These are phyloP conservation scores for Chaetoderma sp. DNA, from an alignment of 2,888 invertebrate species.

Conservation along the genomic window DNA sequence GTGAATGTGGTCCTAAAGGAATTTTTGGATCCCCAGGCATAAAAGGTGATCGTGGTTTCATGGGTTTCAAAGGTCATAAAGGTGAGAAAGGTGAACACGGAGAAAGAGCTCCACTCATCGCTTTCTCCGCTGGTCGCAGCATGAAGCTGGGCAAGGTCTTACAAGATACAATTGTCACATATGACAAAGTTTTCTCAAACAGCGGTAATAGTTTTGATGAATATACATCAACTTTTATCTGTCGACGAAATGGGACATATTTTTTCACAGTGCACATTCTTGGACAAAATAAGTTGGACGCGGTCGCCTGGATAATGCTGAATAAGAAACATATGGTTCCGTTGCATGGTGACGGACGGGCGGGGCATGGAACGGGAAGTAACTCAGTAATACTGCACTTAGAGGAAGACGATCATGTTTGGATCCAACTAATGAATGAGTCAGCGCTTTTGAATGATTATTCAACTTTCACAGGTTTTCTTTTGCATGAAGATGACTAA, in stretches of 20 bases:
- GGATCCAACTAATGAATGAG: constrained; percentile 63
- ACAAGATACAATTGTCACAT: constrained; percentile 62
- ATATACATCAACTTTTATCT: constrained; percentile 62
- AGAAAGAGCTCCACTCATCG: constrained; percentile 45
- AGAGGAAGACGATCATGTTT: constrained; percentile 60
- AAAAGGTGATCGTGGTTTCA: constrained; percentile 51
- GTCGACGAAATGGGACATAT: constrained; percentile 60
- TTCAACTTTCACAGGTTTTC: constrained; percentile 65
- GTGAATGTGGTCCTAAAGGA: constrained; percentile 48
- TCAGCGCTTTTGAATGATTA: constrained; percentile 65
- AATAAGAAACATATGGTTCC: constrained; percentile 64
- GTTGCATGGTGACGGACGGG: constrained; percentile 64
- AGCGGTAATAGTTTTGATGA: constrained; percentile 60
- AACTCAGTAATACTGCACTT: constrained; percentile 63
- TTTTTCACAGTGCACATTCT: constrained; percentile 63
- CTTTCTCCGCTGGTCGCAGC: constrained; percentile 63
- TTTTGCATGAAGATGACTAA: constrained; percentile 60
- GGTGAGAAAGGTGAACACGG: constrained; percentile 30
- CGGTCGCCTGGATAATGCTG: constrained; percentile 66
- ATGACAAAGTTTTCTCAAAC: constrained; percentile 62
- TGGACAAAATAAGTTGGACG: constrained; percentile 60
- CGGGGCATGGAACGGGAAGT: constrained; percentile 65
- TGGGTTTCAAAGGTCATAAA: constrained; percentile 49
- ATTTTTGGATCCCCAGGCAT: constrained; percentile 54
- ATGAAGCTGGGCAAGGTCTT: constrained; percentile 63